These are phyloP conservation scores for Mylabris phalerata DNA, from an alignment of 1,140 invertebrate species.

Conservation along the genomic window DNA sequence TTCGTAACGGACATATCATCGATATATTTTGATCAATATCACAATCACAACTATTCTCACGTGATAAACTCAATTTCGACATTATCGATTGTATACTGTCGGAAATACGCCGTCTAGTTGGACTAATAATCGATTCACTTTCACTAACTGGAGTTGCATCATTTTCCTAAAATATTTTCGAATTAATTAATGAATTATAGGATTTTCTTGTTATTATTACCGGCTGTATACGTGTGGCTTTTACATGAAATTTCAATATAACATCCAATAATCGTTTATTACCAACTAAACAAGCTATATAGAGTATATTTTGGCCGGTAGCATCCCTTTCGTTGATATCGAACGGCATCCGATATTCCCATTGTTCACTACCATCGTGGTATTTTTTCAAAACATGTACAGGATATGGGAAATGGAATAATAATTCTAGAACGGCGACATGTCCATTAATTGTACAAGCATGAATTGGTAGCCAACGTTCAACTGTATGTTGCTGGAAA, in stretches of 20 bases:
- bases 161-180: conserved; percentile 11
- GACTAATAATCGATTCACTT: conserved; percentile 44
- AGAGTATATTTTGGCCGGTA: conserved; percentile 82
- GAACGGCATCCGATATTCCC: conserved; percentile 80
- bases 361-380: conserved; percentile 62
- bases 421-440: conserved; percentile 61
- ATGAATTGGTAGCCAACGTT: conserved; percentile 88
- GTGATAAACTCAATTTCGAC: conserved; percentile 64
- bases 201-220: neutral
- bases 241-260: conserved; percentile 67
- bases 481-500: conserved; percentile 72
- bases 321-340: conserved; percentile 87
- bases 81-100: conserved; percentile 83
- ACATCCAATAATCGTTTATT: conserved; percentile 74
- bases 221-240: conserved; percentile 52
- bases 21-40: conserved; percentile 46
- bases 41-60: conserved; percentile 41
- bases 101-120: conserved; percentile 69
- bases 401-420: conserved; percentile 81
- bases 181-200: no score
- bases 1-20: conserved; percentile 58
- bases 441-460: conserved; percentile 87
- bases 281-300: conserved; percentile 78
- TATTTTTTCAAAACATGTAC: conserved; percentile 59
- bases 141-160: conserved; percentile 41